phyloP scores from a whole-genome alignment of 2,797 vertebrate species.

The Astyanax mexicanus region DNA sequence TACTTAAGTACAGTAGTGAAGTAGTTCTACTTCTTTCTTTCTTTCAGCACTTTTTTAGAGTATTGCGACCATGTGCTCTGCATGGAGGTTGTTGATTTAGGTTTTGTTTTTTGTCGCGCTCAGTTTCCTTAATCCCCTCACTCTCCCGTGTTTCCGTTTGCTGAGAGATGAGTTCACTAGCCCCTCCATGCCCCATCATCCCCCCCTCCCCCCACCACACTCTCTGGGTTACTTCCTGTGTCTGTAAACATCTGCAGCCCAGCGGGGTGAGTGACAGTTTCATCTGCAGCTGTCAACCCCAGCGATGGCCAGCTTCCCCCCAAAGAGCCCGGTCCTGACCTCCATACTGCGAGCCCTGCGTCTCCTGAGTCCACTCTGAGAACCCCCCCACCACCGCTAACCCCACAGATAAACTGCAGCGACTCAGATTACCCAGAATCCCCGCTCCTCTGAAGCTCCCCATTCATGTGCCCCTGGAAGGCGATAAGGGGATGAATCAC shows the following conservation, averaged over 20 bases:
- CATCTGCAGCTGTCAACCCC: slow-evolving; percentile 56
- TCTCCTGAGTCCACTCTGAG: slow-evolving; percentile 26
- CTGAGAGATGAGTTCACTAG: slow-evolving; percentile 39
- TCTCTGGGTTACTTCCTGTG: slow-evolving; percentile 49
- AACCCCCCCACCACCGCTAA: slow-evolving; percentile 7
- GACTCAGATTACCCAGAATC: slow-evolving; percentile 58
- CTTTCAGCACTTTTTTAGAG: too few species aligned
- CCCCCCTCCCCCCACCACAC: background rate
- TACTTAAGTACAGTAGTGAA: too few species aligned
- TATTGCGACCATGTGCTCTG: too few species aligned
- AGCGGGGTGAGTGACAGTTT: slow-evolving; percentile 57
- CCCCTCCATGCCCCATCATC: too few species aligned
- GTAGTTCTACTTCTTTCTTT: too few species aligned
- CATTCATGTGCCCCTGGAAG: slow-evolving; percentile 56
- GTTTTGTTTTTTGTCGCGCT: slow-evolving; percentile 30
- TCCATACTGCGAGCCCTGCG: slow-evolving; percentile 23
- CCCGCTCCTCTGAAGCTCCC: slow-evolving; percentile 50
- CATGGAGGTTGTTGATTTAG: slow-evolving; percentile 27
- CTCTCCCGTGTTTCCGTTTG: too few species aligned
- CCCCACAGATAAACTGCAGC: slow-evolving; percentile 55
- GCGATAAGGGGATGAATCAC: slow-evolving; percentile 61
- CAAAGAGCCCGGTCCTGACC: slow-evolving; percentile 47
- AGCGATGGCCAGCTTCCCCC: slow-evolving; percentile 45
- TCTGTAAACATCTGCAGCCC: slow-evolving; percentile 57
- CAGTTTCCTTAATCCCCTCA: slow-evolving; percentile 48